Evolutionary conservation across 2,113 vertebrate species (phyloP).

Genomic region (Alexandromys fortis): DNA sequence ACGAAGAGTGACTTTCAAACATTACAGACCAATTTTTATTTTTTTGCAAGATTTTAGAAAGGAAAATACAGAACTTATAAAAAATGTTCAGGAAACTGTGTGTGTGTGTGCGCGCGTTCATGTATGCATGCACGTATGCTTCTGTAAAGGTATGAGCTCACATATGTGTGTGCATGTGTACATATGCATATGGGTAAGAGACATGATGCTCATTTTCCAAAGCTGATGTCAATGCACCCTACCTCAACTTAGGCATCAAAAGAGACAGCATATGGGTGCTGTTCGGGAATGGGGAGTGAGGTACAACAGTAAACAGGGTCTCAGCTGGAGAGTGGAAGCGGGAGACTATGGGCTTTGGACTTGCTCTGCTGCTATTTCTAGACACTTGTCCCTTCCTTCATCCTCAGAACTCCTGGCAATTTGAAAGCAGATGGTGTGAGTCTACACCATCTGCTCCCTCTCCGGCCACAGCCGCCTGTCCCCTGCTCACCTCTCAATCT

Average conservation of each 20-base stretch:
- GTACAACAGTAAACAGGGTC: background rate
- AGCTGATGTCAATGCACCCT: background rate
- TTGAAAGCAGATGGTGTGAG: background rate
- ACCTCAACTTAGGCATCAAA: background rate
- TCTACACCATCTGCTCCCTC: background rate
- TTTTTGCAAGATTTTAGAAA: background rate
- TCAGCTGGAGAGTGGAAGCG: background rate
- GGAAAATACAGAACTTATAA: background rate
- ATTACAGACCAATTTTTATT: background rate
- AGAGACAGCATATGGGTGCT: background rate
- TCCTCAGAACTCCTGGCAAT: background rate
- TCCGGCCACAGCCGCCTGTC: background rate
- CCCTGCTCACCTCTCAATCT: background rate
- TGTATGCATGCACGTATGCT: too few relatives aligned
- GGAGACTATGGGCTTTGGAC: background rate
- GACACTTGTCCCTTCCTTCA: background rate
- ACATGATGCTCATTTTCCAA: background rate
- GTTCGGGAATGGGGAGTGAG: background rate
- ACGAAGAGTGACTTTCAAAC: conserved; percentile 43
- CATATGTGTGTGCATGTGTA: background rate
- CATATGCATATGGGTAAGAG: background rate
- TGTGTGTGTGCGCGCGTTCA: too few relatives aligned
- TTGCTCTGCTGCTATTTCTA: background rate
- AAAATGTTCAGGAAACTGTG: background rate
- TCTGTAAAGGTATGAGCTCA: background rate